Evolutionary conservation across 2,888 invertebrate species (phyloP).

Genomic region (Prosopocoilus inquinatus): DNA sequence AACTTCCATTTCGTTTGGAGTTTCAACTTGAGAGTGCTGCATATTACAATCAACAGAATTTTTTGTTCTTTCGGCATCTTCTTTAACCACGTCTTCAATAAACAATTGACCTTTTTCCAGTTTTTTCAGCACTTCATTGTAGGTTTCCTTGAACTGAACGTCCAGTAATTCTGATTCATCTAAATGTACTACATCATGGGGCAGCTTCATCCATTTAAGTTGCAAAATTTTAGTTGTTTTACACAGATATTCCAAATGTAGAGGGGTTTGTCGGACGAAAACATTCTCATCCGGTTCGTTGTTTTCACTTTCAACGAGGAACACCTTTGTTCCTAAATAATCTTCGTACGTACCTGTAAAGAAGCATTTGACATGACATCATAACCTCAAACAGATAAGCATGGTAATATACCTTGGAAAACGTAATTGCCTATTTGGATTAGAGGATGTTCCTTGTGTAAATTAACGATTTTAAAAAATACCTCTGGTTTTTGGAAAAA

Average conservation of each 20-base stretch:
- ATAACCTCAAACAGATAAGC: neutral
- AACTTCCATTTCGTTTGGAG: slow-evolving; percentile 11
- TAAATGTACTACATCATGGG: slow-evolving; percentile 43
- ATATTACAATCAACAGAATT: neutral
- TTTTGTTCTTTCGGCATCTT: neutral
- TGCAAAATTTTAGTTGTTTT: slow-evolving; percentile 67
- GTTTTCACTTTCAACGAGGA: slow-evolving; percentile 65
- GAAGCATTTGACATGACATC: slow-evolving; percentile 20
- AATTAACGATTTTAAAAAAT: slow-evolving; percentile 42
- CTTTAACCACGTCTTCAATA: slow-evolving; percentile 35
- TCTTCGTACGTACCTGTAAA: slow-evolving; percentile 66
- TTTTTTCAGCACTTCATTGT: slow-evolving; percentile 39
- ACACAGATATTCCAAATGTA: slow-evolving; percentile 60
- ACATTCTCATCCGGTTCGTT: slow-evolving; percentile 34
- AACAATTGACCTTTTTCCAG: slow-evolving; percentile 39
- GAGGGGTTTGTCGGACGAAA: slow-evolving; percentile 45
- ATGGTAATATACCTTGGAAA: slow-evolving; percentile 37
- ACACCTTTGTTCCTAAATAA: slow-evolving; percentile 69
- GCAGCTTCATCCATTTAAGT: slow-evolving; percentile 68
- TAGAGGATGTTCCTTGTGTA: slow-evolving; percentile 39
- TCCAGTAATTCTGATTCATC: slow-evolving; percentile 33
- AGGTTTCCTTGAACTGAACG: slow-evolving; percentile 39
- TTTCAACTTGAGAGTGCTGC: slow-evolving; percentile 13
- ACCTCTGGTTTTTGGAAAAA: slow-evolving; percentile 38
- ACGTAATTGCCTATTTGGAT: slow-evolving; percentile 45